phyloP scores from a whole-genome alignment of 1,140 invertebrate genomes.

The Samia ricini region DNA sequence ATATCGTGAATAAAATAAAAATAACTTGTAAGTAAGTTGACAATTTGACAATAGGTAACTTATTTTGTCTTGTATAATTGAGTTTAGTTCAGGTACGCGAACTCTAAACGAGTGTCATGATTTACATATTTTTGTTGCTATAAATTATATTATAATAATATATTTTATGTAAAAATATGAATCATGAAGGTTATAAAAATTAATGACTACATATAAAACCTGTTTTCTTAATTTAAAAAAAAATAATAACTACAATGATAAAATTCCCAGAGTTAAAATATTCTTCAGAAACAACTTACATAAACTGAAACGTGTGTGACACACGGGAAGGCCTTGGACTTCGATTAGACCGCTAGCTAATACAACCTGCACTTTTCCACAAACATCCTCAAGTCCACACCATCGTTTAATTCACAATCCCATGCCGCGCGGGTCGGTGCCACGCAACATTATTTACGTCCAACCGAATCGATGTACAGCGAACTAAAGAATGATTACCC shows the following conservation, averaged over 20 bases:
- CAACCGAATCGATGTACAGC: slow-evolving; percentile 39
- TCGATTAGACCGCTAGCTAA: slow-evolving; percentile 29
- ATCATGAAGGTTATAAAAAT: not conserved
- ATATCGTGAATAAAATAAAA: no score
- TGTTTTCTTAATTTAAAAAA: not conserved
- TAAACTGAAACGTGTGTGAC: slow-evolving; percentile 40
- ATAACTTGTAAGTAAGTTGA: no score
- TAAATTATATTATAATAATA: no score
- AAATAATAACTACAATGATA: not conserved
- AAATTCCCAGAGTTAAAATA: not conserved
- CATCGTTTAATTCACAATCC: slow-evolving; percentile 26
- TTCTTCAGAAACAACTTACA: slow-evolving; percentile 20
- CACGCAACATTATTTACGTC: slow-evolving; percentile 20
- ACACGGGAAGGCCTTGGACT: slow-evolving; percentile 54
- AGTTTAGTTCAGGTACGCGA: no score
- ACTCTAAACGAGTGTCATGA: no score
- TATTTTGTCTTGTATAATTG: no score
- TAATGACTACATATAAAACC: not conserved
- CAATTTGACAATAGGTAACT: no score
- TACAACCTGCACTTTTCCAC: slow-evolving; percentile 29
- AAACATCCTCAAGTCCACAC: slow-evolving; percentile 25
- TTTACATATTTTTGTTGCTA: no score
- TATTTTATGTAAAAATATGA: not conserved
- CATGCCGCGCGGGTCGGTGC: slow-evolving; percentile 37
- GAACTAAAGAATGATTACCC: slow-evolving; percentile 15